These are phyloP conservation scores for Apodemia duryi DNA, from an alignment of 2,888 invertebrate species.

Conservation along the genomic window DNA sequence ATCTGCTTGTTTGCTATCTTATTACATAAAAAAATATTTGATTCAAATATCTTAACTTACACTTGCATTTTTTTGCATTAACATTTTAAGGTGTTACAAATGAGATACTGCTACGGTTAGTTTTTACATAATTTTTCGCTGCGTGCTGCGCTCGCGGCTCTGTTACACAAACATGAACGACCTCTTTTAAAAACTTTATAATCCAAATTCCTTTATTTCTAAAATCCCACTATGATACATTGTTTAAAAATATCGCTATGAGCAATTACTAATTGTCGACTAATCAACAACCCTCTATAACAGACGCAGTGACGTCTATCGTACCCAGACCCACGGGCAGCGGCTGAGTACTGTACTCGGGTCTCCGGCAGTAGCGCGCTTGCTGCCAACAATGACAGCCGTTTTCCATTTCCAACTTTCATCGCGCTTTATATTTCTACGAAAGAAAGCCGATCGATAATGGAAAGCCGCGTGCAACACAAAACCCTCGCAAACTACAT, in stretches of 20 bases:
- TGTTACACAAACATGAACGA: too few species aligned
- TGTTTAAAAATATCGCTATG: constrained; percentile 33
- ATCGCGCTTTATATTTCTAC: constrained; percentile 28
- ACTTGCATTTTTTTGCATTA: too few species aligned
- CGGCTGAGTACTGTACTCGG: constrained; percentile 27
- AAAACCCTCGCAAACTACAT: constrained; percentile 23
- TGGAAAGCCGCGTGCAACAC: constrained; percentile 33
- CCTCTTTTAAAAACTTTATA: background rate
- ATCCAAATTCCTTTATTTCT: background rate
- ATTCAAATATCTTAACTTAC: too few species aligned
- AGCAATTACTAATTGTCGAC: background rate
- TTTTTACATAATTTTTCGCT: too few species aligned
- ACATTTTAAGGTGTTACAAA: too few species aligned
- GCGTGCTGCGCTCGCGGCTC: too few species aligned
- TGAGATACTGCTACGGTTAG: too few species aligned
- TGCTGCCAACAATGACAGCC: constrained; percentile 45
- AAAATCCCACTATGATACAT: background rate
- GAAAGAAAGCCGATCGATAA: constrained; percentile 38
- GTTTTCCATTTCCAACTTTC: constrained; percentile 35
- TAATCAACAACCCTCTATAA: constrained; percentile 42
- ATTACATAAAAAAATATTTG: too few species aligned
- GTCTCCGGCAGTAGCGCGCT: constrained; percentile 61
- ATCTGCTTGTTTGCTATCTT: too few species aligned
- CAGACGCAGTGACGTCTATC: constrained; percentile 67
- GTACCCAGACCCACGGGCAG: constrained; percentile 18